phyloP scores from a whole-genome alignment of 2,113 vertebrate species.

The Eublepharis macularius region DNA sequence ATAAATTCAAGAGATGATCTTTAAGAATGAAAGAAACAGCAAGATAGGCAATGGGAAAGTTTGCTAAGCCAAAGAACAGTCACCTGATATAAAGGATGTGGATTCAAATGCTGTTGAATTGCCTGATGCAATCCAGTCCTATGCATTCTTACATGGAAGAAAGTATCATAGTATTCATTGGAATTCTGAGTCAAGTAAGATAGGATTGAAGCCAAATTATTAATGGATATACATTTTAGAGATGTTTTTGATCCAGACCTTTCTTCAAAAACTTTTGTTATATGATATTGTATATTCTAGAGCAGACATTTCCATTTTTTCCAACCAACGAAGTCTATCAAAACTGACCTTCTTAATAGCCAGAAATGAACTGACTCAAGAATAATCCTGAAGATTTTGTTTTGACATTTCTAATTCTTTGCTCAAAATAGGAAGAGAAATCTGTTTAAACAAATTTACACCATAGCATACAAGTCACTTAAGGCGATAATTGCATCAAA shows the following conservation, averaged over 20 bases:
- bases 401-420: slow-evolving; percentile 47
- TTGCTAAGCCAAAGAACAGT: too few species aligned
- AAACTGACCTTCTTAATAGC: slow-evolving; percentile 10
- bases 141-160: neutral
- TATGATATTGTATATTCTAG: slow-evolving; percentile 3
- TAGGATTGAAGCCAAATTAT: slow-evolving; percentile 1
- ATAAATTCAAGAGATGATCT: too few species aligned
- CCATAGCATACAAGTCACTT: slow-evolving; percentile 25
- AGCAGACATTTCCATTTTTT: slow-evolving; percentile 13
- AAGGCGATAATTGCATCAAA: slow-evolving; percentile 44
- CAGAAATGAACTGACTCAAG: slow-evolving; percentile 31
- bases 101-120: too few species aligned
- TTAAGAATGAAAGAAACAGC: too few species aligned
- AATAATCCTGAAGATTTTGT: slow-evolving; percentile 36
- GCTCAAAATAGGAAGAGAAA: slow-evolving; percentile 46
- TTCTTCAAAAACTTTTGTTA: slow-evolving; percentile 9
- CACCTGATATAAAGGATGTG: too few species aligned
- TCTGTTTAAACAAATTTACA: slow-evolving; percentile 29
- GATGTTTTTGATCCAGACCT: neutral
- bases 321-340: slow-evolving; percentile 27
- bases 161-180: neutral
- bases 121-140: neutral
- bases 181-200: neutral
- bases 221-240: neutral
- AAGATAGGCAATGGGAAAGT: too few species aligned